phyloP scores from a whole-genome alignment of 2,888 invertebrate species.

The Drosophila peninsularis region DNA sequence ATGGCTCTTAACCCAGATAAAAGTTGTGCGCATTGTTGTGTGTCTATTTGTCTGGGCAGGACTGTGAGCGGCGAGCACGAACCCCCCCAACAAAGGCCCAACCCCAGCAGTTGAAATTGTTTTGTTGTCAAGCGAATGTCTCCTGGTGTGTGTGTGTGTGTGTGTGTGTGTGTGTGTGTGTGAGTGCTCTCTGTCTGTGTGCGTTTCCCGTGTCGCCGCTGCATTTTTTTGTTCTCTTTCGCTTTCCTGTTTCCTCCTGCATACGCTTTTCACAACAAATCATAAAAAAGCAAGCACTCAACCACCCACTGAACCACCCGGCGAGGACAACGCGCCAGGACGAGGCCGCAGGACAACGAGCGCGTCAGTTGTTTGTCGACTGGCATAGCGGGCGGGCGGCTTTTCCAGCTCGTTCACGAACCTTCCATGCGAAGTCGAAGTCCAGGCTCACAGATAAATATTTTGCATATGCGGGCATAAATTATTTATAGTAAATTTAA shows the following conservation, averaged over 20 bases:
- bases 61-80: conserved; percentile 31
- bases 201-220: conserved; percentile 49
- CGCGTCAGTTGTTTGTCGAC: conserved; percentile 73
- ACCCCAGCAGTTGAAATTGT: conserved; percentile 38
- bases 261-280: conserved; percentile 74
- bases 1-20: conserved; percentile 39
- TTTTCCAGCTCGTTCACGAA: conserved; percentile 30
- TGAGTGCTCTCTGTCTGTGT: conserved; percentile 19
- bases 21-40: conserved; percentile 37
- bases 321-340: conserved; percentile 36
- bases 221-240: conserved; percentile 49
- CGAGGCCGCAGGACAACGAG: conserved; percentile 35
- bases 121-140: conserved; percentile 53
- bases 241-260: conserved; percentile 72
- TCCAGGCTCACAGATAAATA: not conserved
- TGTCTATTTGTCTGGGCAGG: conserved; percentile 39
- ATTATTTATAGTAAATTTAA: conserved; percentile 48
- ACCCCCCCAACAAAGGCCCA: not conserved
- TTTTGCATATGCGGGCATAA: conserved; percentile 1
- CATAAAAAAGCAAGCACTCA: conserved; percentile 60
- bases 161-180: conserved; percentile 14
- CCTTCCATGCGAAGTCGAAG: not conserved
- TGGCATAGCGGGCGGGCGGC: conserved; percentile 69
- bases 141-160: conserved; percentile 19
- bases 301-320: conserved; percentile 44